Percentiles rank a stretch among this genome's conserved stretches.
These are phyloP conservation scores for Microplitis manilae DNA, from an alignment of 2,888 invertebrate species.

Conservation along the genomic window DNA sequence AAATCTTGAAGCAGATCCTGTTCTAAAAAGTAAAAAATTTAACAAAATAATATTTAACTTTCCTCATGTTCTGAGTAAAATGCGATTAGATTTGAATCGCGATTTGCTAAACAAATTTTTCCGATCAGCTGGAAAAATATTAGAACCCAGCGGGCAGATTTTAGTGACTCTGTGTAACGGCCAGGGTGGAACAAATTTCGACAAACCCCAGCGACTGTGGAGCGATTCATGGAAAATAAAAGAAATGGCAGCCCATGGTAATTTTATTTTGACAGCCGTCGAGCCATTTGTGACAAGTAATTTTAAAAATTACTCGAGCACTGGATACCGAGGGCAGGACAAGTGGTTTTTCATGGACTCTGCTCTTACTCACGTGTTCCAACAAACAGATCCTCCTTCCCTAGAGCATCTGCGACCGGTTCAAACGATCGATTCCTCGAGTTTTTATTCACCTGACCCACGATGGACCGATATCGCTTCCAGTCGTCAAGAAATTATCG, in stretches of 20 bases:
- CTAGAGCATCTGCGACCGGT: conserved; percentile 50
- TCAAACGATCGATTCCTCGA: conserved; percentile 40
- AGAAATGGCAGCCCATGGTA: conserved; percentile 74
- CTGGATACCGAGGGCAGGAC: conserved; percentile 72
- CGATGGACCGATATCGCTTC: conserved; percentile 54
- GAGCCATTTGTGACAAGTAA: conserved; percentile 66
- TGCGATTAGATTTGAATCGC: conserved; percentile 75
- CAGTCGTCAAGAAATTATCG: background rate
- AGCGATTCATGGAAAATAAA: conserved; percentile 75
- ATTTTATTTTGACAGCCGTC: conserved; percentile 69
- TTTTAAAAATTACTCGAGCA: conserved; percentile 70
- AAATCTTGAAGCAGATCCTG: conserved; percentile 63
- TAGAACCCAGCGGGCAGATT: conserved; percentile 66
- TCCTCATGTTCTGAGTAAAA: conserved; percentile 77
- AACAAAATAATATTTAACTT: conserved; percentile 76
- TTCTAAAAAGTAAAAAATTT: conserved; percentile 63
- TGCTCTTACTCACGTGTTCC: conserved; percentile 67
- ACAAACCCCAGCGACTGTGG: conserved; percentile 70
- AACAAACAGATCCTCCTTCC: conserved; percentile 46
- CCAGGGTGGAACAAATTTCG: conserved; percentile 74
- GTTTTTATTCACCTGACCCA: conserved; percentile 27
- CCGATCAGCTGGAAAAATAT: conserved; percentile 66
- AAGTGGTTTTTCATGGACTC: conserved; percentile 65
- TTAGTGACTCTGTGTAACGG: conserved; percentile 74
- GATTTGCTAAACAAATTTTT: conserved; percentile 73